These are phyloP conservation scores for Accipiter cooperii DNA, from an alignment of 2,113 vertebrate species.

Conservation along the genomic window DNA sequence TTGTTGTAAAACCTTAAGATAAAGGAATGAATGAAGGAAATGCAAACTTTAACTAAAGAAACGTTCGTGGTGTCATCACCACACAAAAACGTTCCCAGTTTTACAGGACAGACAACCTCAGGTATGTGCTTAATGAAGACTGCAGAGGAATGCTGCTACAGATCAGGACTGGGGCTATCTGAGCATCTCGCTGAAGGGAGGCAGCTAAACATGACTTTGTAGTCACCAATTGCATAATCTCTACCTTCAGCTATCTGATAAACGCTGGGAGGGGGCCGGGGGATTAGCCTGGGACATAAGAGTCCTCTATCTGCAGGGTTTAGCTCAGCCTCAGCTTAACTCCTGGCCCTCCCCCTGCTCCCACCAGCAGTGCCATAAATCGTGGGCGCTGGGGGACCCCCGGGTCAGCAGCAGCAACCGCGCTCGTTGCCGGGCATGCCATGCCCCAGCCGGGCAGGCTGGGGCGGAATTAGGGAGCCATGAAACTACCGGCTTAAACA, in stretches of 20 bases:
- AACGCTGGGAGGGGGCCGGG: neutral
- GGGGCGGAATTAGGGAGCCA: neutral
- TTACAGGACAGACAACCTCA: neutral
- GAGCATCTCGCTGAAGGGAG: slow-evolving; percentile 14
- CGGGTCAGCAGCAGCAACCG: slow-evolving; percentile 31
- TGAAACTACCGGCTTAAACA: neutral
- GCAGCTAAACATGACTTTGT: slow-evolving; percentile 39
- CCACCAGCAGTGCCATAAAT: slow-evolving; percentile 1
- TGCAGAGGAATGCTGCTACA: neutral
- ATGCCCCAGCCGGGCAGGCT: neutral
- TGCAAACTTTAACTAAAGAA: neutral
- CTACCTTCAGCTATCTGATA: slow-evolving; percentile 65
- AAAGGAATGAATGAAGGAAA: neutral
- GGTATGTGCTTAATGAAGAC: neutral
- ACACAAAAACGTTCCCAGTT: neutral
- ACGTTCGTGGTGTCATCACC: accelerated
- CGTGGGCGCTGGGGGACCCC: slow-evolving; percentile 27
- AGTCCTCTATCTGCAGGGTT: slow-evolving; percentile 21
- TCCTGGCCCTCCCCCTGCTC: neutral
- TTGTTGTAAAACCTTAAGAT: neutral
- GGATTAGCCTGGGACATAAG: slow-evolving; percentile 56
- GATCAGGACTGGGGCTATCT: slow-evolving; percentile 25
- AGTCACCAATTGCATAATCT: slow-evolving; percentile 67
- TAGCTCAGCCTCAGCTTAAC: neutral
- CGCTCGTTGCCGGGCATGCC: neutral